A percentile compares a stretch with the other conserved stretches of the same genome.
phyloP scores from a whole-genome alignment of 2,113 vertebrate genomes.

The Elanus axillaris region DNA sequence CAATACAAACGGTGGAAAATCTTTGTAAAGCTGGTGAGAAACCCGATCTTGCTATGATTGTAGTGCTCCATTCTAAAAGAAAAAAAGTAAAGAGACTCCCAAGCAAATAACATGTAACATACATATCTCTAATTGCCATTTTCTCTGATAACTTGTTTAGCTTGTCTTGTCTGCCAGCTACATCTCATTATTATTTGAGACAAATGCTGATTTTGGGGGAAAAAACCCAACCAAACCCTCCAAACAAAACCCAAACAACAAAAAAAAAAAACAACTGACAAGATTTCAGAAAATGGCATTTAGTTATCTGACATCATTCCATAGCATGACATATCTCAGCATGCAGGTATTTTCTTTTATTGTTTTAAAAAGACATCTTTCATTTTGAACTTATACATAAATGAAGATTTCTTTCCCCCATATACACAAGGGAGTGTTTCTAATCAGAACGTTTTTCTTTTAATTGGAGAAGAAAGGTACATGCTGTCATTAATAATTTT shows the following conservation, averaged over 20 bases:
- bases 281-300: background rate
- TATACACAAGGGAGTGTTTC: background rate
- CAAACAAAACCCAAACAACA: too few species aligned
- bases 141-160: background rate
- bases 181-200: background rate
- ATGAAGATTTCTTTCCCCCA: background rate
- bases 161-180: background rate
- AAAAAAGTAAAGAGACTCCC: background rate
- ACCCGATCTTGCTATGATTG: background rate
- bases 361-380: background rate
- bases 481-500: background rate
- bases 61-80: background rate
- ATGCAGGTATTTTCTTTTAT: background rate
- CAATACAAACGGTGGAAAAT: background rate
- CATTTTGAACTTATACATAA: background rate
- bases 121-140: background rate
- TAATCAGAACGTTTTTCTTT: background rate
- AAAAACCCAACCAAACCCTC: background rate
- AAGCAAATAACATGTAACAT: background rate
- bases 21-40: background rate
- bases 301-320: background rate
- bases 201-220: background rate
- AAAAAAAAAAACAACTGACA: background rate
- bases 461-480: background rate
- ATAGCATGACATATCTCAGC: background rate